Percentiles rank a stretch among this genome's conserved stretches.
Conservation (phyloP, 2,113 vertebrate genomes). For the Gobio gobio region DNA sequence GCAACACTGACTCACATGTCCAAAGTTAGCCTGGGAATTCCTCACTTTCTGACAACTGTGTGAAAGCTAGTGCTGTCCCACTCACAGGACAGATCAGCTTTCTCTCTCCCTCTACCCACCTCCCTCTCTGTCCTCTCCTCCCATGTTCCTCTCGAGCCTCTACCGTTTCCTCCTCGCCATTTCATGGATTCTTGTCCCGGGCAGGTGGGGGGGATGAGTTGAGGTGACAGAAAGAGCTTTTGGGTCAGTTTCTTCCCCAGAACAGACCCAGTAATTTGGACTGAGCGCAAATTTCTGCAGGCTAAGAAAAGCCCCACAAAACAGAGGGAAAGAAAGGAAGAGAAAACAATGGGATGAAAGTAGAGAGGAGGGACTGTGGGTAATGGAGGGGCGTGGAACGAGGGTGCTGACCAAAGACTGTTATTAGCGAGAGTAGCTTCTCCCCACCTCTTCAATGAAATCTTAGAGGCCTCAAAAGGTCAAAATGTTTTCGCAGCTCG, state of each 20-base stretch:
- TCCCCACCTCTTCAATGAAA: constrained; percentile 51
- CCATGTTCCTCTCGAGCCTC: not conserved
- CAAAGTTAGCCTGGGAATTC: constrained; percentile 43
- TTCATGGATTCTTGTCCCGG: not conserved
- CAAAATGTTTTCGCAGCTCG: constrained; percentile 66
- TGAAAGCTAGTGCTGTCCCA: constrained; percentile 44
- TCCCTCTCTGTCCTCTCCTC: constrained; percentile 3
- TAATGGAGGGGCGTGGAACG: constrained; percentile 57
- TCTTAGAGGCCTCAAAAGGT: constrained; percentile 68
- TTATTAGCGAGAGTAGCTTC: constrained; percentile 58
- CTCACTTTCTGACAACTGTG: constrained; percentile 35
- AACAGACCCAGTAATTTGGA: constrained; percentile 80
- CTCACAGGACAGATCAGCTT: constrained; percentile 60
- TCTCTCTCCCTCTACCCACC: constrained; percentile 38
- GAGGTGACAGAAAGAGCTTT: constrained; percentile 60
- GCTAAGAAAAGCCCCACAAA: constrained; percentile 73
- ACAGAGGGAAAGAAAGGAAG: constrained; percentile 71
- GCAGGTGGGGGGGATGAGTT: constrained; percentile 45
- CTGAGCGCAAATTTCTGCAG: constrained; percentile 72
- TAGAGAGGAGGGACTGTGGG: constrained; percentile 71
- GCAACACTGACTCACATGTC: constrained; percentile 15
- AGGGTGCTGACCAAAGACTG: constrained; percentile 55
- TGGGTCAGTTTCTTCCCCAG: constrained; percentile 77
- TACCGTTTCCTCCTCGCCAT: not conserved
- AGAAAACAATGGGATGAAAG: constrained; percentile 74